Percentiles rank a stretch among this genome's conserved stretches.
Conservation (phyloP, 2,888 invertebrate species). For the Abrostola triplasia region DNA sequence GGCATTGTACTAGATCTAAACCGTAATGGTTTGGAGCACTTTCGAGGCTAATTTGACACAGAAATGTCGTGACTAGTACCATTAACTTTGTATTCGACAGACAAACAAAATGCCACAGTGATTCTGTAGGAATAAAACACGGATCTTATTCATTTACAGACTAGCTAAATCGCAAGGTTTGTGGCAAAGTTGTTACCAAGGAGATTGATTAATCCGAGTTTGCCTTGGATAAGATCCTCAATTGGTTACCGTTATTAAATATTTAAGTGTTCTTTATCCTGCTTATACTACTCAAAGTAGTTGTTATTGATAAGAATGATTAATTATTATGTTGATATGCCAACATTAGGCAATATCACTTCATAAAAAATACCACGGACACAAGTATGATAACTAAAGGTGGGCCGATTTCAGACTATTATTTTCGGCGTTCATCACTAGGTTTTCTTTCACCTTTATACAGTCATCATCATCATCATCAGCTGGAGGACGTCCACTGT, state of each 20-base stretch:
- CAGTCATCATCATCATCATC: no score
- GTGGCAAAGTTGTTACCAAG: slow-evolving; percentile 1
- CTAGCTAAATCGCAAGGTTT: not conserved
- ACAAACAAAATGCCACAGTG: not conserved
- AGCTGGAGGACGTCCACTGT: no score
- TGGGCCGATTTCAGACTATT: no score
- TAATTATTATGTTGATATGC: no score
- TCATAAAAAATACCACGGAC: no score
- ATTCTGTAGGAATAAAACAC: not conserved
- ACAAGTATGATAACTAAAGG: no score
- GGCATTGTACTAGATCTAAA: not conserved
- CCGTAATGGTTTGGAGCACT: not conserved
- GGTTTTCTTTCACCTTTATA: no score
- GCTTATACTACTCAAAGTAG: not conserved
- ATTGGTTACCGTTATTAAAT: slow-evolving; percentile 2
- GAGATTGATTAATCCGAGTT: slow-evolving; percentile 18
- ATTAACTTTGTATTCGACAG: not conserved
- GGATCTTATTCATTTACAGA: not conserved
- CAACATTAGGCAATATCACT: no score
- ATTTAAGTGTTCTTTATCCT: not conserved
- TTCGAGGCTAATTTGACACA: not conserved
- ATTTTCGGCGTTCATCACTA: no score
- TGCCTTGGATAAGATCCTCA: slow-evolving; percentile 15
- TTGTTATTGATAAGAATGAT: no score
- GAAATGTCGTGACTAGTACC: not conserved